phyloP scores from a whole-genome alignment of 1,140 invertebrate genomes.

The Orussus abietinus region DNA sequence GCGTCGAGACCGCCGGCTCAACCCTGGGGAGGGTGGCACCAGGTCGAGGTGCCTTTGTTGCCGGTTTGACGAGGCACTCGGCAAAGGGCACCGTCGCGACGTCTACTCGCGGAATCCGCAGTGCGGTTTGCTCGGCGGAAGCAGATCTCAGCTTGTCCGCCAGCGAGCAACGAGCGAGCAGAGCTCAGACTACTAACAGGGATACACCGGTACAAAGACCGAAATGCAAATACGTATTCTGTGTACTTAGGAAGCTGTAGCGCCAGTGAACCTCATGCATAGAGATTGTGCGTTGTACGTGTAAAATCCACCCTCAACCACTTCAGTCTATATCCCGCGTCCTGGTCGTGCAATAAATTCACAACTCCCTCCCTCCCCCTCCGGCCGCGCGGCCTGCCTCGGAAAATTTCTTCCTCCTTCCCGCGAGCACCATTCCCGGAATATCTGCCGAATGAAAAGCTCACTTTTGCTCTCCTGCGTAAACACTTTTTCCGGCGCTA shows the following conservation, averaged over 20 bases:
- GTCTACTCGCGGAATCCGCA: constrained; percentile 33
- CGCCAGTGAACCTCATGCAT: constrained; percentile 48
- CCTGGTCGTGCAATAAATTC: no score
- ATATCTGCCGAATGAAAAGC: no score
- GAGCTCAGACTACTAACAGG: constrained; percentile 27
- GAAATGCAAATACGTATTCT: constrained; percentile 51
- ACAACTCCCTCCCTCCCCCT: constrained; percentile 3
- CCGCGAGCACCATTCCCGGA: constrained; percentile 1
- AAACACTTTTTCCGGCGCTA: no score
- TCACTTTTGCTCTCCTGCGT: no score
- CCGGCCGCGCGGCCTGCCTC: constrained; percentile 5
- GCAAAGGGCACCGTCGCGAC: no score
- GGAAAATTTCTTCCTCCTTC: constrained; percentile 7
- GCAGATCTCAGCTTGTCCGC: constrained; percentile 28
- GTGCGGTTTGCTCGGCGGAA: constrained; percentile 43
- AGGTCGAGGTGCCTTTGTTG: no score
- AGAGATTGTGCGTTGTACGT: constrained; percentile 47
- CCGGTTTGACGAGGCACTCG: no score
- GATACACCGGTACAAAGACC: constrained; percentile 47
- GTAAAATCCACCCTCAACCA: constrained; percentile 36
- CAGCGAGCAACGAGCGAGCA: constrained; percentile 9
- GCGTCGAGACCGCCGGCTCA: no score
- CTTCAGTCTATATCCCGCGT: neutral
- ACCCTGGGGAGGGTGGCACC: no score
- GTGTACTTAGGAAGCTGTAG: constrained; percentile 51